A percentile compares a stretch with the other conserved stretches of the same genome.
Conservation (phyloP, 2,888 invertebrate genomes). For the Acrocyrtus sp. region DNA sequence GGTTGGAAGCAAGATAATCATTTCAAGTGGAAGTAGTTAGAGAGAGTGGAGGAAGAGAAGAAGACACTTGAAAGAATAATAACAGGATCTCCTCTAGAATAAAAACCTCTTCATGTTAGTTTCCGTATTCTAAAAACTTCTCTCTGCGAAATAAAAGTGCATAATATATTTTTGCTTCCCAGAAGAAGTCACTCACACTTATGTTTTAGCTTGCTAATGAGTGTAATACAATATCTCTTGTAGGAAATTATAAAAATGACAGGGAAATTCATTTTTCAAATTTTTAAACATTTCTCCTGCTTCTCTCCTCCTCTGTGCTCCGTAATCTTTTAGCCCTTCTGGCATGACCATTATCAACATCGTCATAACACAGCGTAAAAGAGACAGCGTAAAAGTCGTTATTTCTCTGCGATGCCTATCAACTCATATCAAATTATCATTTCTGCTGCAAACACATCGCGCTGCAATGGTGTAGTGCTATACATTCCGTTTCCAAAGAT, state of each 20-base stretch:
- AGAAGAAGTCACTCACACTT: conserved; percentile 34
- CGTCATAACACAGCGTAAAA: too few species aligned
- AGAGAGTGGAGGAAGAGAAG: too few species aligned
- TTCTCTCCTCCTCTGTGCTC: too few species aligned
- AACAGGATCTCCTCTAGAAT: conserved; percentile 42
- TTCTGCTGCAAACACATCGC: too few species aligned
- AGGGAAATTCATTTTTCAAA: conserved; percentile 47
- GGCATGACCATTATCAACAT: too few species aligned
- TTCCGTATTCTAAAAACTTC: too few species aligned
- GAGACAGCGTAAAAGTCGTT: too few species aligned
- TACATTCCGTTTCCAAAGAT: too few species aligned
- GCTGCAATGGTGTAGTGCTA: too few species aligned
- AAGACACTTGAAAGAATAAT: conserved; percentile 46
- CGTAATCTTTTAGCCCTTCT: conserved; percentile 30
- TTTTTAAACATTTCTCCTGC: conserved; percentile 39
- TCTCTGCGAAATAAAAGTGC: too few species aligned
- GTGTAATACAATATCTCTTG: conserved; percentile 45
- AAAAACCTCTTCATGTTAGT: conserved; percentile 29
- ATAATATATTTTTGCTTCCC: conserved; percentile 8
- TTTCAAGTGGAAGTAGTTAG: conserved; percentile 40
- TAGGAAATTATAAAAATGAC: conserved; percentile 50
- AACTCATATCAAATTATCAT: too few species aligned
- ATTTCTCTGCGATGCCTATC: too few species aligned
- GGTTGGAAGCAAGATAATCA: conserved; percentile 37
- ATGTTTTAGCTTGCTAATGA: conserved; percentile 35